These are phyloP conservation scores for Torymus auratus DNA, from an alignment of 2,888 invertebrate genomes.

Conservation along the genomic window DNA sequence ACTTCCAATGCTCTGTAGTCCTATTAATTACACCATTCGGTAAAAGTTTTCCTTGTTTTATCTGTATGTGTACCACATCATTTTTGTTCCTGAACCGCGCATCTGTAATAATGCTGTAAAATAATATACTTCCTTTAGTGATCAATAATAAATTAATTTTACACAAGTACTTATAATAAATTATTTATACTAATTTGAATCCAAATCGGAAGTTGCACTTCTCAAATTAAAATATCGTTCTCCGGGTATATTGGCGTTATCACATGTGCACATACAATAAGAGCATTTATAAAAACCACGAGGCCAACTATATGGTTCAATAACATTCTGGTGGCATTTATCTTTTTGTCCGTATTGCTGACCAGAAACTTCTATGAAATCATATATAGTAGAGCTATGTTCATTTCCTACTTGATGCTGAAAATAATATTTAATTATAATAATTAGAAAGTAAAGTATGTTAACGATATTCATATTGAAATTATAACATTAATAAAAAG, in stretches of 20 bases:
- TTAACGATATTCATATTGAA: no score
- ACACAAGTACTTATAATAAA: not conserved
- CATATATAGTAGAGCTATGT: not conserved
- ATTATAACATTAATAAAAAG: not conserved
- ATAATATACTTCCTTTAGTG: not conserved
- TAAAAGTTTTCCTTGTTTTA: not conserved
- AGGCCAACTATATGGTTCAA: not conserved
- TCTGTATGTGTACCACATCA: not conserved
- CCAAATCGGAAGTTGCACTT: not conserved
- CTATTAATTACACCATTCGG: not conserved
- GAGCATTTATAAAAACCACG: not conserved
- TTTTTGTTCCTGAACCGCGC: not conserved
- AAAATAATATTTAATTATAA: not conserved
- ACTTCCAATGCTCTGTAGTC: not conserved
- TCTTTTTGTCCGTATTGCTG: not conserved
- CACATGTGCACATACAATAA: not conserved
- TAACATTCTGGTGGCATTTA: not conserved
- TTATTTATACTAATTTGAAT: not conserved
- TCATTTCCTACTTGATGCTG: not conserved
- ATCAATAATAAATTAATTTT: not conserved
- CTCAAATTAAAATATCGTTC: not conserved
- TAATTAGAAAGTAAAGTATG: not conserved
- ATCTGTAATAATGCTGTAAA: not conserved
- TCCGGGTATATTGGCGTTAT: not conserved
- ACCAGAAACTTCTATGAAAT: not conserved